Base-by-base conservation (phyloP, 2,888 invertebrate genomes). In the Tetanocera ferruginea region DNA sequence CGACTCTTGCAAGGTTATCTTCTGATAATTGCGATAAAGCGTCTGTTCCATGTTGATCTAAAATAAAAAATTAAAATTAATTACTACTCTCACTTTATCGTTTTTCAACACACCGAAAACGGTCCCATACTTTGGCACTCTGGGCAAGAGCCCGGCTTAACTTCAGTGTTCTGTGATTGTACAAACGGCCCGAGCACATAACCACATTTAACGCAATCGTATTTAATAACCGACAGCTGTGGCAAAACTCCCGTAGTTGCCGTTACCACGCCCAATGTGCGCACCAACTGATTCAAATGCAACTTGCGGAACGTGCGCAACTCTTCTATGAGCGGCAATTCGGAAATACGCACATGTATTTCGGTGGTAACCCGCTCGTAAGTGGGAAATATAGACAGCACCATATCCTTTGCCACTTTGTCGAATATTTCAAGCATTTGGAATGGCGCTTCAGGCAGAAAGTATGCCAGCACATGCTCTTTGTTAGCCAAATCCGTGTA, bases 41-140 rank as follows among this genome's bases (percentile, higher is more conserved):
- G 99, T 99, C 94, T 98, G 95, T 88, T 99, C 99, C 97, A 99
- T 98, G 89, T 99, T 99, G 34, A 99, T 95, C 94, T 97, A 90
- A 3, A 89, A 86, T 52, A 73, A 49, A 69, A 37, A 52, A 51
- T 64, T 11, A 43, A 37, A 5, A 34, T 23, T 71, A 51, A 43
- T 31, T 3, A 34, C 5, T 28, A 19, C 34, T 28, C 37, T 60
- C 17, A 11, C 17, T 8, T 64, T 3, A 4, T 34, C 5, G 23
- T 0, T 17, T 25, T 25, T 4, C 8, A n/a, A 87, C 90, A 92
- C 88, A 95, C 95, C 92, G 95, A 94, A 90, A 99, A 99, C 0
- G 98, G 99, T 1, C 99, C 99, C 77, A 92, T 91, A 85, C 97
- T 97, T 89, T 99, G 99, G 92, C 99, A 99, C 87, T 99, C 98